A percentile compares a stretch with the other conserved stretches of the same genome.
phyloP scores from a whole-genome alignment of 2,113 vertebrate species.

The Tor tambroides region DNA sequence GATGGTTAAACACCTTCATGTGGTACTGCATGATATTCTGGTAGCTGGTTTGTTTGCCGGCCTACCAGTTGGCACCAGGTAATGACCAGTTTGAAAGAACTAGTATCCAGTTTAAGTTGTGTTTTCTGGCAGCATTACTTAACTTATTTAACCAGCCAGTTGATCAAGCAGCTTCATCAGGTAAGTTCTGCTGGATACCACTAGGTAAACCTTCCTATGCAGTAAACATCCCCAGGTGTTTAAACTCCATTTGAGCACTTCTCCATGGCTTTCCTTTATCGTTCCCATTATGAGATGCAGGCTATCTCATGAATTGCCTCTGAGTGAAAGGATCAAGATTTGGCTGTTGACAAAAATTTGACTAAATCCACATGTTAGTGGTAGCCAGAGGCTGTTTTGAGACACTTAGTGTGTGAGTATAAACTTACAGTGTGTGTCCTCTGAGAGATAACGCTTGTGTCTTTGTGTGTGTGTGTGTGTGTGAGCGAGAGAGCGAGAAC shows the following conservation, averaged over 20 bases:
- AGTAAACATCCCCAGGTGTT: slow-evolving; percentile 8
- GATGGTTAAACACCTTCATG: neutral
- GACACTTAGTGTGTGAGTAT: slow-evolving; percentile 9
- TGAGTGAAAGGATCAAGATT: slow-evolving; percentile 32
- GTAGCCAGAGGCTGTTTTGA: slow-evolving; percentile 35
- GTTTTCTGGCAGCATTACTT: neutral
- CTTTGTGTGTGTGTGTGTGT: slow-evolving; percentile 28
- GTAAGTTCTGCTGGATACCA: neutral
- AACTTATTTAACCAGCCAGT: neutral
- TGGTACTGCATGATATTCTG: neutral
- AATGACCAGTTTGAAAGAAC: neutral
- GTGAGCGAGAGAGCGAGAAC: neutral
- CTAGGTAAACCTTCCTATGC: neutral
- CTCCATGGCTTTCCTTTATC: slow-evolving; percentile 15
- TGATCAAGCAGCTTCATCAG: neutral
- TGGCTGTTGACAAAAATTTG: slow-evolving; percentile 6
- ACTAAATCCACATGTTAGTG: slow-evolving; percentile 35
- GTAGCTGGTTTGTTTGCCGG: neutral
- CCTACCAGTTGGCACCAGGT: neutral
- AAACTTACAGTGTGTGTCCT: slow-evolving; percentile 37
- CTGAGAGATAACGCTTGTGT: slow-evolving; percentile 43
- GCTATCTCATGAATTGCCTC: neutral
- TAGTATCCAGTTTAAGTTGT: neutral
- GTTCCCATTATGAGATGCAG: slow-evolving; percentile 2
- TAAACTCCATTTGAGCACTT: neutral